A percentile compares a stretch with the other conserved stretches of the same genome.
phyloP scores from a whole-genome alignment of 92 coral and sea anemone genomes.

The Epizoanthus ramosus region DNA sequence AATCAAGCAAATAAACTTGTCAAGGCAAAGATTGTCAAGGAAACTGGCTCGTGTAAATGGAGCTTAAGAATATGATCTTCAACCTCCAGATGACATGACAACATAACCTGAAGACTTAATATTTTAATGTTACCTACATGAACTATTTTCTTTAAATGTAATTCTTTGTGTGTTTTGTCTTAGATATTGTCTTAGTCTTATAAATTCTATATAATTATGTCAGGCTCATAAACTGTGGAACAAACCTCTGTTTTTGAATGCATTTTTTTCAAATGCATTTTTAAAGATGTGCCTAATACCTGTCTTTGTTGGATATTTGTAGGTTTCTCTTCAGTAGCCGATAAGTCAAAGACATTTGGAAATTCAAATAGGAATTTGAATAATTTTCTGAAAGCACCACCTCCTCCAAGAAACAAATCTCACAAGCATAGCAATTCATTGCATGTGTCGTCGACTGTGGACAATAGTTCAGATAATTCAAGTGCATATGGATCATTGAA shows the following conservation, averaged over 20 bases:
- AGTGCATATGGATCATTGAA: constrained; percentile 33
- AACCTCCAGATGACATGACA: too few relatives aligned
- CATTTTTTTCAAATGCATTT: background rate
- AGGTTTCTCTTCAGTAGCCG: constrained; percentile 71
- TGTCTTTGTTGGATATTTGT: background rate
- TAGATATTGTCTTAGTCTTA: too few relatives aligned
- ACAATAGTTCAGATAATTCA: constrained; percentile 46
- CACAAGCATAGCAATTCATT: constrained; percentile 63
- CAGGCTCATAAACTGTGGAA: background rate
- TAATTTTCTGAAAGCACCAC: constrained; percentile 90
- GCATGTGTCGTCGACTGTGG: constrained; percentile 53
- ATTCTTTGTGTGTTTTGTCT: too few relatives aligned
- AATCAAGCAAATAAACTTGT: too few relatives aligned
- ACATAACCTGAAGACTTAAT: too few relatives aligned
- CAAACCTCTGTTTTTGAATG: too few relatives aligned
- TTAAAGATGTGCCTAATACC: background rate
- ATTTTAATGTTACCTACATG: too few relatives aligned
- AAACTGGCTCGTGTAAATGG: too few relatives aligned
- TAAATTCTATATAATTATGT: background rate
- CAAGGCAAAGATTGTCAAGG: too few relatives aligned
- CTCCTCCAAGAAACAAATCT: constrained; percentile 84
- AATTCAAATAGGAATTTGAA: constrained; percentile 58
- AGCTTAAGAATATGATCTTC: too few relatives aligned
- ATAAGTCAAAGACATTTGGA: constrained; percentile 68
- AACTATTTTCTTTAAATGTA: too few relatives aligned